Percentiles rank a stretch among this genome's conserved stretches.
phyloP scores from a whole-genome alignment of 2,797 vertebrate species.

The Bradypus variegatus region DNA sequence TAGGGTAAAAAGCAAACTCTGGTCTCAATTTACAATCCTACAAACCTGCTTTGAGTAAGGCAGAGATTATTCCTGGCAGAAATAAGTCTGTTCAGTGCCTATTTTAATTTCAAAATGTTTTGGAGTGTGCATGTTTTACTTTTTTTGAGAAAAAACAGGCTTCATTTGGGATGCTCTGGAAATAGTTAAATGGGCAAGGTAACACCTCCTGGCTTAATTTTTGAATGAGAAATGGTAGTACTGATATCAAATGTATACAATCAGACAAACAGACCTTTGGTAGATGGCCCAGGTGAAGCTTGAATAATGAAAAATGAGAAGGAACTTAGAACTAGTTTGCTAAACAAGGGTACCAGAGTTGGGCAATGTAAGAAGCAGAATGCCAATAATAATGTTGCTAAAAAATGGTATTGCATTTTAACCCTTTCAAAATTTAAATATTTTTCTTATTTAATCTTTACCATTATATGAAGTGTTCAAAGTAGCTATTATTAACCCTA shows the following conservation, averaged over 20 bases:
- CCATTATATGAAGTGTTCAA: not conserved
- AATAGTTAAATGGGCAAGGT: constrained; percentile 20
- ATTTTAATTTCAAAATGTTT: constrained; percentile 45
- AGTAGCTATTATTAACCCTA: not conserved
- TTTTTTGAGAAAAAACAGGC: constrained; percentile 32
- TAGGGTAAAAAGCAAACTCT: constrained; percentile 43
- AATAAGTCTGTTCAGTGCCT: not conserved
- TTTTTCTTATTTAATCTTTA: not conserved
- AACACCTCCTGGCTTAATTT: not conserved
- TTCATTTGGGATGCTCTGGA: constrained; percentile 32
- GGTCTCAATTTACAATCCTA: constrained; percentile 50
- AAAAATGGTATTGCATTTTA: not conserved
- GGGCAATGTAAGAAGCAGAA: not conserved
- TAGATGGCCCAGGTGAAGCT: not conserved
- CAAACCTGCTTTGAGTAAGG: constrained; percentile 5
- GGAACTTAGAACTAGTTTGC: not conserved
- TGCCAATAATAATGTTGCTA: not conserved
- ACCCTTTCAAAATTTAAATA: too few relatives aligned
- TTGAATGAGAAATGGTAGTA: not conserved
- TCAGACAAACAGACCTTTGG: not conserved
- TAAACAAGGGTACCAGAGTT: not conserved
- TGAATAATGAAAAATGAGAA: not conserved
- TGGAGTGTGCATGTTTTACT: constrained; percentile 17
- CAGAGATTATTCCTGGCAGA: constrained; percentile 46
- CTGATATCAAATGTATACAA: not conserved